Evolutionary conservation across 2,113 vertebrate species (phyloP).

Genomic region (Spermophilus dauricus): DNA sequence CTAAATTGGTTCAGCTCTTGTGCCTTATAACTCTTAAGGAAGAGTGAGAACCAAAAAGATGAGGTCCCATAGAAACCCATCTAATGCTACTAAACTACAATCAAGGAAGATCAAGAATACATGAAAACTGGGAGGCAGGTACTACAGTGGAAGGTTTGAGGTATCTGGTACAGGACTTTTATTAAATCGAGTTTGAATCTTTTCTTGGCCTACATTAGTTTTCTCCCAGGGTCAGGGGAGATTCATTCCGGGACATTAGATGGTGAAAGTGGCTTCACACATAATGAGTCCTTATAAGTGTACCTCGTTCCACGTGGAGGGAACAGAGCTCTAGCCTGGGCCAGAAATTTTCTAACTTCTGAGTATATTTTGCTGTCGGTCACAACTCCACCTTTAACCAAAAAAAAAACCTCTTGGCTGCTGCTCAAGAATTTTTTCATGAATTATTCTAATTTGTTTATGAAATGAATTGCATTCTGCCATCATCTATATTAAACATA

Average conservation of each 20-base stretch:
- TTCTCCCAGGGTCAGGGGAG: slow-evolving; percentile 39
- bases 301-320: background rate
- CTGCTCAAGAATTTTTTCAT: background rate
- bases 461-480: too few relatives aligned
- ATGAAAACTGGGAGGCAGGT: background rate
- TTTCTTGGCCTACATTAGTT: slow-evolving; percentile 10
- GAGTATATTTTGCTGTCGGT: too few relatives aligned
- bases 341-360: too few relatives aligned
- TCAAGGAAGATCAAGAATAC: background rate
- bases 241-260: slow-evolving; percentile 35
- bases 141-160: background rate
- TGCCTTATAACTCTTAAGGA: background rate
- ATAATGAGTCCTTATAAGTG: background rate
- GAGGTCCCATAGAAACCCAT: background rate
- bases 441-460: too few relatives aligned
- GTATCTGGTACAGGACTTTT: background rate
- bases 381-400: background rate
- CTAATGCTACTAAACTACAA: background rate
- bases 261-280: background rate
- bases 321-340: background rate
- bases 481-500: too few relatives aligned
- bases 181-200: slow-evolving; percentile 1
- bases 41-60: background rate
- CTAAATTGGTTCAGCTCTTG: background rate
- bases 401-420: slow-evolving; percentile 2